Evolutionary conservation across 1,140 invertebrate genomes (phyloP), one percentile per base, ranked within the genome.

Genomic region (Hormaphis cornu): DNA sequence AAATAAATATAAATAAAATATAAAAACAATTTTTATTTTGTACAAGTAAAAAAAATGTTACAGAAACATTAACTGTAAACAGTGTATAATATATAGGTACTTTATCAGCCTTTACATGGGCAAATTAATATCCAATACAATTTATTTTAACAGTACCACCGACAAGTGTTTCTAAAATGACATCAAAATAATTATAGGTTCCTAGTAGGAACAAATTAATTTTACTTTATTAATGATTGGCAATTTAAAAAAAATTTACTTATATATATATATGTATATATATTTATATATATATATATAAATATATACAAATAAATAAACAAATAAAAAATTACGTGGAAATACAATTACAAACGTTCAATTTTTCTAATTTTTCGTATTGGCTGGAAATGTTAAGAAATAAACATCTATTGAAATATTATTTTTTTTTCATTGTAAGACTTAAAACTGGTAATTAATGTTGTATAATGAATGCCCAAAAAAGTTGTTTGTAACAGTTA

Each of bases 21-120:
- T 28, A 50, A 66, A 66, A 66, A 66, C 44, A 50, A 66, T 50
- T 66, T 66, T 66, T 66, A 50, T 50, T 66, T 66, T 66, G 28
- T 66, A 66, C 61, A 66, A 35, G 61, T 66, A 66, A 66, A 66
- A 66, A 61, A 58, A 66, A 66, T 9, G 61, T 66, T 50, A 66
- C 61, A 66, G 42, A 66, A 30, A 66, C 40, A 50, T 66, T 14
- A 44, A 66, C 61, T 66, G 61, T 48, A 66, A 66, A 66, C 61
- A 66, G 44, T 66, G 40, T 28, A 66, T 30, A 66, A 48, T 66
- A 66, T 66, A 46, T 66, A 66, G 61, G 61, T 66, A 66, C 61
- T 66, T 66, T 66, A 66, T 66, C 61, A 66, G 61, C 61, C 61
- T 66, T 66, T 16, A 48, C 16, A 50, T 48, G 61, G 61, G 42